These are phyloP conservation scores for Labrus mixtus DNA, from an alignment of 2,113 vertebrate genomes.

Conservation along the genomic window DNA sequence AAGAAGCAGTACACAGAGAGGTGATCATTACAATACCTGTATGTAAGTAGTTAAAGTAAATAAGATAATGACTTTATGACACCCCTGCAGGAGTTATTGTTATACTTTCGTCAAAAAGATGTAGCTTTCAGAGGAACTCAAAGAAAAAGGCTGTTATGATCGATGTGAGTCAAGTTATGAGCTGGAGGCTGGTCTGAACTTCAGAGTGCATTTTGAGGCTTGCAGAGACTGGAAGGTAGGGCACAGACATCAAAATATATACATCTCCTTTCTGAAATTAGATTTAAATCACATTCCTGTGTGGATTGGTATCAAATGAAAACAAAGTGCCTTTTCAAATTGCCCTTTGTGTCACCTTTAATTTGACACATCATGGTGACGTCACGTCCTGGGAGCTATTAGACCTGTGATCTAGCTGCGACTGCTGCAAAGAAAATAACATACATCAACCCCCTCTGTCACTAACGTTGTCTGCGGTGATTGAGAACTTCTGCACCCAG, in stretches of 20 bases:
- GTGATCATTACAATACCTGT: too few species aligned
- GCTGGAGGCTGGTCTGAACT: conserved; percentile 1
- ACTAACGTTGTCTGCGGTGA: conserved; percentile 64
- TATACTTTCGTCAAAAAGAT: not conserved
- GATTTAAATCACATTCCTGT: conserved; percentile 29
- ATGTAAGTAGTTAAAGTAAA: too few species aligned
- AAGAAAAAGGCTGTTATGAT: conserved; percentile 21
- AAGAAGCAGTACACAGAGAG: too few species aligned
- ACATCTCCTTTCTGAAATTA: conserved; percentile 51
- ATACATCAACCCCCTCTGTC: conserved; percentile 56
- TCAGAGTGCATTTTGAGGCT: conserved; percentile 36
- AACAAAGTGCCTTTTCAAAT: conserved; percentile 40
- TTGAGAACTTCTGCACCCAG: conserved; percentile 63
- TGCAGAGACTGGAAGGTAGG: conserved; percentile 14
- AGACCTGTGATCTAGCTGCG: conserved; percentile 23
- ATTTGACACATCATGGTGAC: conserved; percentile 44
- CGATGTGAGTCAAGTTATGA: conserved; percentile 11
- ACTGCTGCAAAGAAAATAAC: conserved; percentile 41
- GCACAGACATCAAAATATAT: conserved; percentile 20
- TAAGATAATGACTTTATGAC: too few species aligned
- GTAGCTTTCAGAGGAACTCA: not conserved
- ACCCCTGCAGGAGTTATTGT: not conserved
- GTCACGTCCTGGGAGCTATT: conserved; percentile 36
- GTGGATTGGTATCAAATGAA: conserved; percentile 27
- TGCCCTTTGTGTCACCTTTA: conserved; percentile 22